phyloP scores from a whole-genome alignment of 1,140 invertebrate species.

The Hyphantria cunea region DNA sequence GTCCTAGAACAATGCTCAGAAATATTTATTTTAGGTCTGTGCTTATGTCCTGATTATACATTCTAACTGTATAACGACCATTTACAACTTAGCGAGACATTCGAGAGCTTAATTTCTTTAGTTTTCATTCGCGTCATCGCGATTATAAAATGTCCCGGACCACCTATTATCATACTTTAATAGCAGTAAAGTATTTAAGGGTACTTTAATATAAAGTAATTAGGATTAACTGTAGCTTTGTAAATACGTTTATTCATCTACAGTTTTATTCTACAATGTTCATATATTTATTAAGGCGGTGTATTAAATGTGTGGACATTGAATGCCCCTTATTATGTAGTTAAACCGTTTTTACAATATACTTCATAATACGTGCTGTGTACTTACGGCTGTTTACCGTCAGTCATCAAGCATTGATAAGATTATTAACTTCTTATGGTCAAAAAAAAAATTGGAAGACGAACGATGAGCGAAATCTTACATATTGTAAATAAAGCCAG shows the following conservation, averaged over 20 bases:
- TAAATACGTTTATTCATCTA: background rate
- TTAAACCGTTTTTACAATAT: too few species aligned
- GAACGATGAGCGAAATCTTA: too few species aligned
- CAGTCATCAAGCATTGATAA: too few species aligned
- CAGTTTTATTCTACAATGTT: too few species aligned
- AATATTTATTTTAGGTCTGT: background rate
- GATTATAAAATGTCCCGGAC: slow-evolving; percentile 2
- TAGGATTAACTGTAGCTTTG: slow-evolving; percentile 7
- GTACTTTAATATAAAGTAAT: background rate
- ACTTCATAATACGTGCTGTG: too few species aligned
- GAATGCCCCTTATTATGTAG: too few species aligned
- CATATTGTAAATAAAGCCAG: too few species aligned
- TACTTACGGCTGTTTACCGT: too few species aligned
- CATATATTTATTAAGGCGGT: background rate
- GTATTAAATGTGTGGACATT: background rate
- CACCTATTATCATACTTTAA: background rate
- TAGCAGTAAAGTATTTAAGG: slow-evolving; percentile 16
- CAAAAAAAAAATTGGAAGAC: too few species aligned
- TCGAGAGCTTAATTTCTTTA: background rate
- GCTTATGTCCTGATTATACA: background rate
- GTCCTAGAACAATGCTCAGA: background rate
- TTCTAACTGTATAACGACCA: background rate
- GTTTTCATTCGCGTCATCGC: background rate
- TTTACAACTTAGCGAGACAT: background rate
- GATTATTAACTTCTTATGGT: too few species aligned